A percentile compares a stretch with the other conserved stretches of the same genome.
Conservation (phyloP, 2,113 vertebrate species). For the Anseranas semipalmata region DNA sequence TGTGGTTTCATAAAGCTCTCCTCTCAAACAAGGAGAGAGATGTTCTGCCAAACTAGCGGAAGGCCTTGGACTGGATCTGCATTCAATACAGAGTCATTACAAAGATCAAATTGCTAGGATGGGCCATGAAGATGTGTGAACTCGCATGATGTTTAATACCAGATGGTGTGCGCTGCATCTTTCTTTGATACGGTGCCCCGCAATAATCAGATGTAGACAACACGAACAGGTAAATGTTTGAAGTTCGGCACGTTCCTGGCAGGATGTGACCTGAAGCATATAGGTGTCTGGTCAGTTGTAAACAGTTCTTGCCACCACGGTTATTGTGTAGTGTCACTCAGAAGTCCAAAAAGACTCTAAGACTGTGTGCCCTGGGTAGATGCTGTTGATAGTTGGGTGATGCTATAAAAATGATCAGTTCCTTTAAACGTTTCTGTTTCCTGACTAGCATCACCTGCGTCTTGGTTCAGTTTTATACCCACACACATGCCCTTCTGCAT, state of each 20-base stretch:
- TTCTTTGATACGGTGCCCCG: background rate
- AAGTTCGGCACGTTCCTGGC: background rate
- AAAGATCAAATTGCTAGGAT: background rate
- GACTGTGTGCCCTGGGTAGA: background rate
- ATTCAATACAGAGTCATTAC: background rate
- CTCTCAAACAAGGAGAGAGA: background rate
- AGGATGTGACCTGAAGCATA: background rate
- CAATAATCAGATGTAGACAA: background rate
- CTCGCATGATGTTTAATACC: background rate
- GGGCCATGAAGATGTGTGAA: background rate
- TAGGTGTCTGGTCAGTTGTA: background rate
- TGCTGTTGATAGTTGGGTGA: background rate
- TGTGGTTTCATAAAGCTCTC: background rate
- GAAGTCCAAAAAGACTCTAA: background rate
- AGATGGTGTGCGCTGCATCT: background rate
- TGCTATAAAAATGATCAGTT: background rate
- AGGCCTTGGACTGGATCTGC: background rate
- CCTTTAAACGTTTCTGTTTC: background rate
- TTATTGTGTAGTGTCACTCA: background rate
- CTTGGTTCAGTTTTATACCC: background rate
- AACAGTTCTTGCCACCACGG: background rate
- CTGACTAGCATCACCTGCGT: background rate
- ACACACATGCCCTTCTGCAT: background rate
- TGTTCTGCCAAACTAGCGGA: background rate
- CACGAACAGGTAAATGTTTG: background rate